A percentile compares a stretch with the other conserved stretches of the same genome.
Conservation (phyloP, 2,888 invertebrate species). For the Chymomyza fuscimana region DNA sequence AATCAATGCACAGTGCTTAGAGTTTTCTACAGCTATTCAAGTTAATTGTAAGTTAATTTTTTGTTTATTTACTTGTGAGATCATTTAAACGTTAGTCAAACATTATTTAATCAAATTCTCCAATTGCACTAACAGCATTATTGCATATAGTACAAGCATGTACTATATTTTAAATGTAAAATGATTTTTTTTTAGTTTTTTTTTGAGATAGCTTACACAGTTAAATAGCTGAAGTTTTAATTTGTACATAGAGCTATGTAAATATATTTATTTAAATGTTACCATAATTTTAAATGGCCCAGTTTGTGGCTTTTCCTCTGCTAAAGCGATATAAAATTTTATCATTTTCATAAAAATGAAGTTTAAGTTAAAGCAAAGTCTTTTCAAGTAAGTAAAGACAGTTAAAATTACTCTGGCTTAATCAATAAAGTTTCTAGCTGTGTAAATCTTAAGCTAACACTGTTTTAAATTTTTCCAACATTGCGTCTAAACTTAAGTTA, state of each 20-base stretch:
- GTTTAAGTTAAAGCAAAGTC: slow-evolving; percentile 25
- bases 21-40: slow-evolving; percentile 30
- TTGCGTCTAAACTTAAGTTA: slow-evolving; percentile 52
- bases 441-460: slow-evolving; percentile 32
- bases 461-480: slow-evolving; percentile 1
- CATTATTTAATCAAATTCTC: slow-evolving; percentile 36
- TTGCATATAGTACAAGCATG: slow-evolving; percentile 4
- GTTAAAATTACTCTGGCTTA: slow-evolving; percentile 1
- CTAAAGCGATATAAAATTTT: background rate
- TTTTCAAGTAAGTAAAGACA: slow-evolving; percentile 27
- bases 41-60: background rate
- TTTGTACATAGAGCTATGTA: slow-evolving; percentile 35
- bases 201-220: background rate
- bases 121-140: slow-evolving; percentile 45
- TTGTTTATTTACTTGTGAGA: slow-evolving; percentile 50
- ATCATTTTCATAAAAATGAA: slow-evolving; percentile 3
- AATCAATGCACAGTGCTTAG: background rate
- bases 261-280: slow-evolving; percentile 14
- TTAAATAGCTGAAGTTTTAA: slow-evolving; percentile 15
- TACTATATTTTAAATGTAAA: slow-evolving; percentile 37
- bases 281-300: slow-evolving; percentile 7
- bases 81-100: slow-evolving; percentile 54
- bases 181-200: slow-evolving; percentile 38
- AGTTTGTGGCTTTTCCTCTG: background rate
- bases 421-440: slow-evolving; percentile 2